Evolutionary conservation across 2,797 vertebrate species (phyloP).

Genomic region (Remorina albescens): DNA sequence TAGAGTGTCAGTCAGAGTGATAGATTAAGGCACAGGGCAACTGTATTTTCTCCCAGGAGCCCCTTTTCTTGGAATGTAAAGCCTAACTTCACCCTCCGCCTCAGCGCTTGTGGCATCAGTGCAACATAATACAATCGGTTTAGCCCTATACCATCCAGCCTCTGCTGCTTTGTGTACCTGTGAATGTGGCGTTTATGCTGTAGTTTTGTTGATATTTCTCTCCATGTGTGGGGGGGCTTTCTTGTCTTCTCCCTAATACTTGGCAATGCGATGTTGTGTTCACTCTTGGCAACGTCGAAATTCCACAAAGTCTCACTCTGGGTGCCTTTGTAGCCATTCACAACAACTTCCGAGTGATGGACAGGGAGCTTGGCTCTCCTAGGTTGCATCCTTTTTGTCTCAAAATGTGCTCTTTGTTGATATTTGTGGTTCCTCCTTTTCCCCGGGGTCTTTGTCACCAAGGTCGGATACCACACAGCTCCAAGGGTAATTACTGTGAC

Average conservation of each 20-base stretch:
- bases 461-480: slow-evolving; percentile 67
- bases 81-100: slow-evolving; percentile 72
- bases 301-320: slow-evolving; percentile 75
- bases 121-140: slow-evolving; percentile 70
- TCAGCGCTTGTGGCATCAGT: slow-evolving; percentile 59
- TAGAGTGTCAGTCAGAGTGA: slow-evolving; percentile 74
- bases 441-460: slow-evolving; percentile 57
- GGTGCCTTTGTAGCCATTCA: slow-evolving; percentile 78
- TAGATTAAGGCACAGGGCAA: slow-evolving; percentile 74
- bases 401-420: slow-evolving; percentile 74
- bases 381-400: slow-evolving; percentile 65
- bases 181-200: slow-evolving; percentile 81
- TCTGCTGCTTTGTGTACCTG: slow-evolving; percentile 70
- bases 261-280: slow-evolving; percentile 72
- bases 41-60: slow-evolving; percentile 71
- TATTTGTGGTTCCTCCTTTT: slow-evolving; percentile 62
- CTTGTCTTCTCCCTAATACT: slow-evolving; percentile 77
- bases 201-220: slow-evolving; percentile 84
- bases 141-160: slow-evolving; percentile 62
- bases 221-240: slow-evolving; percentile 68
- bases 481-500: slow-evolving; percentile 79
- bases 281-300: slow-evolving; percentile 80
- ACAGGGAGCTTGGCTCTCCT: slow-evolving; percentile 75
- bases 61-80: slow-evolving; percentile 72
- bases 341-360: slow-evolving; percentile 73